Evolutionary conservation across 1,140 invertebrate species (phyloP).

Genomic region (Littorina saxatilis): DNA sequence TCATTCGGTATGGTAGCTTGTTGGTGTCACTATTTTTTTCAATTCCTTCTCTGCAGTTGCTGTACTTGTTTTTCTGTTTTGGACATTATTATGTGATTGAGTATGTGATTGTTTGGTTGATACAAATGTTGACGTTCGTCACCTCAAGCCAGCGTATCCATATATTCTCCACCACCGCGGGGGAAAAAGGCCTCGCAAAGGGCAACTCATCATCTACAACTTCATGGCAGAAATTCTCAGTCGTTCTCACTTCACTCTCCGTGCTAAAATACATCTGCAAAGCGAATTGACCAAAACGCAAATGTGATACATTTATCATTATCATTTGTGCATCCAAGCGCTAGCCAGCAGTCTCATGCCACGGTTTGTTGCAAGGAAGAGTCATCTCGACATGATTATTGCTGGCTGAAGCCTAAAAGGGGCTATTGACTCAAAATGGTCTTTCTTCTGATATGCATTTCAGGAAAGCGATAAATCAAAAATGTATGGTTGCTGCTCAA

Average conservation of each 20-base stretch:
- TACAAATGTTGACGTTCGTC: not conserved
- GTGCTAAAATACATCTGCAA: not conserved
- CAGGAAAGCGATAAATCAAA: too few species aligned
- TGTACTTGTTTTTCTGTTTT: constrained; percentile 8
- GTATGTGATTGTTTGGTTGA: constrained; percentile 4
- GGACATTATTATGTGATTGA: not conserved
- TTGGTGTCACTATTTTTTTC: constrained; percentile 22
- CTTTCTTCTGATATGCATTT: too few species aligned
- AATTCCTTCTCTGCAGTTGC: not conserved
- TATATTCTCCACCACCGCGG: not conserved
- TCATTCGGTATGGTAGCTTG: constrained; percentile 8
- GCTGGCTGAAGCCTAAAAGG: too few species aligned
- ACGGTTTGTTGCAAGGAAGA: too few species aligned
- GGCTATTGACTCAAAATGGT: too few species aligned
- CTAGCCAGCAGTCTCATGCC: too few species aligned
- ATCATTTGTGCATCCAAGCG: not conserved
- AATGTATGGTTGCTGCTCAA: too few species aligned
- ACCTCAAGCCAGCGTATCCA: not conserved
- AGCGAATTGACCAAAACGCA: not conserved
- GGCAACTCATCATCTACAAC: not conserved
- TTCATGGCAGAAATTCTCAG: constrained; percentile 8
- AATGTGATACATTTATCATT: not conserved
- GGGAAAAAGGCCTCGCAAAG: constrained; percentile 14
- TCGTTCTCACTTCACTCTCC: not conserved
- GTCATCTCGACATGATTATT: too few species aligned